A percentile compares a stretch with the other conserved stretches of the same genome.
These are phyloP conservation scores for Heliocidaris erythrogramma DNA, from an alignment of 35 echinoderm and acorn worm species.

Conservation along the genomic window DNA sequence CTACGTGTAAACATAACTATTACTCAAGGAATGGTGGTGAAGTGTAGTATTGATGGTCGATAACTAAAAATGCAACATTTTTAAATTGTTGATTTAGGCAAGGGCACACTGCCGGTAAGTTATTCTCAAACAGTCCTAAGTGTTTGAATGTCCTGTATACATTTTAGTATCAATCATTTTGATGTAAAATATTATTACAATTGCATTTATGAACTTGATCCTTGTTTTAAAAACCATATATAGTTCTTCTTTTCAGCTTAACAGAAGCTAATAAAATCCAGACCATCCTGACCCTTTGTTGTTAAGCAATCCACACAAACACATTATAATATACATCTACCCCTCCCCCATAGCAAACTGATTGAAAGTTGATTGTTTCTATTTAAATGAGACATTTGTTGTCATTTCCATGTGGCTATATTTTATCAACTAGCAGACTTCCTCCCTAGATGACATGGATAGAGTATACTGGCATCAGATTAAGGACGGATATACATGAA, in stretches of 20 bases:
- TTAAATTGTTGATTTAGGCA: background rate
- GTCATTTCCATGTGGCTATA: conserved; percentile 16
- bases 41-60: too few relatives aligned
- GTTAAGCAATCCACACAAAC: background rate
- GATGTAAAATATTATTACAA: background rate
- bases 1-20: too few relatives aligned
- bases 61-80: too few relatives aligned
- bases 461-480: background rate
- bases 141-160: background rate
- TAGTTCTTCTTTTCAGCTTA: too few relatives aligned
- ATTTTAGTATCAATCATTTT: background rate
- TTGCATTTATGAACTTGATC: background rate
- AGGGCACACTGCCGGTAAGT: background rate
- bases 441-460: background rate
- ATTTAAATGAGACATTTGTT: conserved; percentile 7
- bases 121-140: background rate
- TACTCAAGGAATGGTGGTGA: too few relatives aligned
- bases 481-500: background rate
- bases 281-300: background rate
- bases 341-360: background rate
- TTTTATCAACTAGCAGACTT: background rate
- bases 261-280: background rate
- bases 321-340: background rate
- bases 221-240: background rate
- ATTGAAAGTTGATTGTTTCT: background rate